A percentile compares a stretch with the other conserved stretches of the same genome.
Conservation (phyloP, 2,797 vertebrate species). For the Cetoscarus ocellatus region DNA sequence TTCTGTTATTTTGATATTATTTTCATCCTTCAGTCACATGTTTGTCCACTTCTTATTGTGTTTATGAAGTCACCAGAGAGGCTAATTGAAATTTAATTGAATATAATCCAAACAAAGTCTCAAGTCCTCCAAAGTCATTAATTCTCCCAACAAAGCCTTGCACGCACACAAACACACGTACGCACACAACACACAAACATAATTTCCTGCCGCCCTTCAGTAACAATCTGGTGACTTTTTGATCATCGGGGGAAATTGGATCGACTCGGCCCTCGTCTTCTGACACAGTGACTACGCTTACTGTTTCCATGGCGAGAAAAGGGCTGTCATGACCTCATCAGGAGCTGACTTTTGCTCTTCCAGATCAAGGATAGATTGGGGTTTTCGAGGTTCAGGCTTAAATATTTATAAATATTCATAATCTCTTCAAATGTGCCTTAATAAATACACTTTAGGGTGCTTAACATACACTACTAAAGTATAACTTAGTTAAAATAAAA, state of each 20-base stretch:
- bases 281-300: conserved; percentile 29
- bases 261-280: conserved; percentile 21
- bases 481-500: too few relatives aligned
- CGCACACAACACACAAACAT: conserved; percentile 15
- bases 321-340: not conserved
- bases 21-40: not conserved
- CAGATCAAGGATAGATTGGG: not conserved
- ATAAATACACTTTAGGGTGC: too few relatives aligned
- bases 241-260: conserved; percentile 61
- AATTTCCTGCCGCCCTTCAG: conserved; percentile 48
- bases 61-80: conserved; percentile 3
- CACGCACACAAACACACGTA: not conserved
- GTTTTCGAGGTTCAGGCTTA: not conserved
- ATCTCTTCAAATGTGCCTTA: too few relatives aligned
- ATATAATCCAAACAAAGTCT: conserved; percentile 37
- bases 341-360: not conserved
- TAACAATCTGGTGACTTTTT: conserved; percentile 46
- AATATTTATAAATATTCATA: too few relatives aligned
- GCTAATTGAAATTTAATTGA: conserved; percentile 51
- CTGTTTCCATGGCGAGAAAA: conserved; percentile 39
- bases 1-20: too few relatives aligned
- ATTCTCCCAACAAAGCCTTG: conserved; percentile 20
- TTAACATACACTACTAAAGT: too few relatives aligned
- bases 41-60: not conserved
- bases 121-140: conserved; percentile 16